Evolutionary conservation across 2,797 vertebrate genomes (phyloP).

Genomic region (Gallinago solitaria): DNA sequence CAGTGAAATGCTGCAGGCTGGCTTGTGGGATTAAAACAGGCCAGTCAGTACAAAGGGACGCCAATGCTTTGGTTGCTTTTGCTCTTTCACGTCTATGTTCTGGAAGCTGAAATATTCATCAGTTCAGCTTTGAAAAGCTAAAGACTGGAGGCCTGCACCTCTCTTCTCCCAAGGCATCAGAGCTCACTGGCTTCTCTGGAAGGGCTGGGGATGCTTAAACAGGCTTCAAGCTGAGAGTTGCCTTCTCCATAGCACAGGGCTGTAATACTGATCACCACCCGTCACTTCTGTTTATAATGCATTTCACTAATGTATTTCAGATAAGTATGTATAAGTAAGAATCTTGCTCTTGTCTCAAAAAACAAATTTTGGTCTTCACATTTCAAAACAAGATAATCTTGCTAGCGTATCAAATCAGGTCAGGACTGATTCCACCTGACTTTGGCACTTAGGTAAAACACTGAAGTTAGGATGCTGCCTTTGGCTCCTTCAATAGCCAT

Average conservation of each 20-base stretch:
- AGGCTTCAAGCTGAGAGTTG: background rate
- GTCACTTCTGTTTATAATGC: background rate
- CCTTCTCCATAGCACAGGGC: background rate
- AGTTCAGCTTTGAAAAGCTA: background rate
- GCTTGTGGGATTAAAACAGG: background rate
- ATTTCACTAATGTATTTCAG: background rate
- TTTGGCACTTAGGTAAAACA: accelerated
- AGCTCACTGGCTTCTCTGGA: background rate
- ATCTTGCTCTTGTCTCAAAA: background rate
- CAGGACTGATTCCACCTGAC: background rate
- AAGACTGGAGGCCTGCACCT: background rate
- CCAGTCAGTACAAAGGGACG: background rate
- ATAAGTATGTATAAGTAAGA: background rate
- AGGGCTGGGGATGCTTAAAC: background rate
- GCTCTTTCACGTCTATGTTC: background rate
- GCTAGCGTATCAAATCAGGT: background rate
- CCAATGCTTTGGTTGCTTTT: background rate
- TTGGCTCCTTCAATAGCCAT: background rate
- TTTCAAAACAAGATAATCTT: background rate
- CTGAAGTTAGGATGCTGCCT: background rate
- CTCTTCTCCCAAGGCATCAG: background rate
- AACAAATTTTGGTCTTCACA: background rate
- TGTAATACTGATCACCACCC: background rate
- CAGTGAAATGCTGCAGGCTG: background rate
- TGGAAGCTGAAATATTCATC: background rate